phyloP scores from a whole-genome alignment of 2,888 invertebrate genomes.

The Argyra leucocephala region DNA sequence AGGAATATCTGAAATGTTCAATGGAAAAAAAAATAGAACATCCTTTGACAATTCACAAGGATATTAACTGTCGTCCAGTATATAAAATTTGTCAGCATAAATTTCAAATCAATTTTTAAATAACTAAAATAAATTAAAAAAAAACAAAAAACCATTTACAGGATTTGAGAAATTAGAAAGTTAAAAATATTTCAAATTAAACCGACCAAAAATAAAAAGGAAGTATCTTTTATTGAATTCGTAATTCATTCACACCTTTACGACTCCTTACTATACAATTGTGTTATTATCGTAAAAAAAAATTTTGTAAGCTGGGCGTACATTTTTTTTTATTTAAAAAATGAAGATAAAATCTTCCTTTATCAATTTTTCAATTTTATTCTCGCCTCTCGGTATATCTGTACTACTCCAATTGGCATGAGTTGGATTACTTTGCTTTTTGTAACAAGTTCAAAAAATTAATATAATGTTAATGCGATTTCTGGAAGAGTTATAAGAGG shows the following conservation, averaged over 20 bases:
- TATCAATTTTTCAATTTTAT: not conserved
- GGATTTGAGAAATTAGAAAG: not conserved
- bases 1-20: too few relatives aligned
- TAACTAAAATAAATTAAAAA: not conserved
- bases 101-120: not conserved
- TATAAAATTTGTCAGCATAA: not conserved
- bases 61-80: not conserved
- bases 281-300: not conserved
- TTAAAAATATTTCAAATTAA: not conserved
- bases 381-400: not conserved
- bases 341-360: not conserved
- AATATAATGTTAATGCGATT: too few relatives aligned
- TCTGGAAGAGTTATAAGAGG: too few relatives aligned
- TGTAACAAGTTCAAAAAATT: too few relatives aligned
- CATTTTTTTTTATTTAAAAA: not conserved
- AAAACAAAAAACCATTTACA: not conserved
- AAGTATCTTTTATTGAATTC: not conserved
- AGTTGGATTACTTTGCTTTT: too few relatives aligned
- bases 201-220: not conserved
- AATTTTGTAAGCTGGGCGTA: not conserved
- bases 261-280: not conserved
- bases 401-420: too few relatives aligned
- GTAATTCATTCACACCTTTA: not conserved
- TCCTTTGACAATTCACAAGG: not conserved
- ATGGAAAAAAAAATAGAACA: not conserved